Evolutionary conservation across 1,140 invertebrate genomes (phyloP), one percentile per base, ranked within the genome.

Genomic region (Adelges cooleyi): DNA sequence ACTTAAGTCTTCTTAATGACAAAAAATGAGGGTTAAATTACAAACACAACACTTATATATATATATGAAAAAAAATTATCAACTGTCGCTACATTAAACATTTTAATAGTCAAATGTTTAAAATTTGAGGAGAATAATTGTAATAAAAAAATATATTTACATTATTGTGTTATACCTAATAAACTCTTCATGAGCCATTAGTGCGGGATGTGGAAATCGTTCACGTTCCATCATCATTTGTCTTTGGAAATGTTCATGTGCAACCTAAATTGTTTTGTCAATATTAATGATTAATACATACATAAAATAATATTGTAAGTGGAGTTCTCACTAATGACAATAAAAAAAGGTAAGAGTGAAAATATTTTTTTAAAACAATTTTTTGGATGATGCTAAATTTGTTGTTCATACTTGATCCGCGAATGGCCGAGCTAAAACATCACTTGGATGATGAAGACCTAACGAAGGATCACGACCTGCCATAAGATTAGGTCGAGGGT

Each of bases 181-280:
- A 73, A 87, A 89, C 72, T 91, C 87, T 75, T 90, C 87, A 73
- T 89, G 86, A 25, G 82, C 82, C 33, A 85, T 78, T 42, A 85
- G 75, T 8, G 81, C 80, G 15, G 82, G 81, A 59, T 85, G 85
- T 40, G 80, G 80, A 71, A 83, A 84, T 65, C 86, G 78, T 70
- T 90, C 87, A 27, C 88, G 79, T 73, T 92, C 89, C 75, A 92
- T 73, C 77, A 93, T 78, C 71, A 92, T 79, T 71, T 92, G 89
- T 68, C 90, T 79, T 74, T 92, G 89, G 23, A 92, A 74, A 71
- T 91, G 88, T 74, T 92, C 89, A 70, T 92, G 89, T 62, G 88
- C 86, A 23, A 82, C 83, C 73, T 77, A 20, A 4, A 33, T 6
- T 33, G 29, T 33, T 33, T n/a, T n/a, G n/a, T n/a, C n/a, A n/a